A percentile compares a stretch with the other conserved stretches of the same genome.
These are phyloP conservation scores for Leucopsar rothschildi DNA, from an alignment of 2,113 vertebrate genomes.

Conservation along the genomic window DNA sequence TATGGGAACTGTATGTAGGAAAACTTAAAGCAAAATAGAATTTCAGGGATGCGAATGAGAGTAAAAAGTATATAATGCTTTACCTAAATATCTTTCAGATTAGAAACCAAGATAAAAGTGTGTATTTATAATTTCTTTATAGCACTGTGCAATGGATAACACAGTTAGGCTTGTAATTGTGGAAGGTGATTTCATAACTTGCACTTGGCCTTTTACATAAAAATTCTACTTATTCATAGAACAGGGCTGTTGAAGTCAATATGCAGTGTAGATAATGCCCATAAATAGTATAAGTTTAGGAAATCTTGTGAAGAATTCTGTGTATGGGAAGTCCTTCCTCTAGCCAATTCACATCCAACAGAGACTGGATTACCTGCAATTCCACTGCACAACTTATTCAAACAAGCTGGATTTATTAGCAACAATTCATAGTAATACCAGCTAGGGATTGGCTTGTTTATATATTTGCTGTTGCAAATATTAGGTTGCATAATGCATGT, in stretches of 20 bases:
- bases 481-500: not conserved
- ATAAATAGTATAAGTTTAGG: not conserved
- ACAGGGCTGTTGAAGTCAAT: not conserved
- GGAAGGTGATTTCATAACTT: not conserved
- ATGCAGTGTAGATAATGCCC: not conserved
- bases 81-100: not conserved
- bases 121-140: not conserved
- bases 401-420: not conserved
- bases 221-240: not conserved
- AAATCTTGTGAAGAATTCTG: not conserved
- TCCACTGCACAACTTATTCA: not conserved
- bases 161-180: not conserved
- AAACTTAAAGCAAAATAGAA: not conserved
- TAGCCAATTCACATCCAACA: not conserved
- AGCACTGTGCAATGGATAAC: not conserved
- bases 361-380: not conserved
- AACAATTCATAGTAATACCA: not conserved
- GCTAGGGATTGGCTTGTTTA: not conserved
- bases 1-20: not conserved
- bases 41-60: not conserved
- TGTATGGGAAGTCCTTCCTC: not conserved
- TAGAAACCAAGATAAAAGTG: not conserved
- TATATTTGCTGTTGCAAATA: not conserved
- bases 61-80: not conserved
- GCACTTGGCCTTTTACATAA: rapidly evolving